phyloP scores from a whole-genome alignment of 2,797 vertebrate genomes.

The Chelidonichthys spinosus region DNA sequence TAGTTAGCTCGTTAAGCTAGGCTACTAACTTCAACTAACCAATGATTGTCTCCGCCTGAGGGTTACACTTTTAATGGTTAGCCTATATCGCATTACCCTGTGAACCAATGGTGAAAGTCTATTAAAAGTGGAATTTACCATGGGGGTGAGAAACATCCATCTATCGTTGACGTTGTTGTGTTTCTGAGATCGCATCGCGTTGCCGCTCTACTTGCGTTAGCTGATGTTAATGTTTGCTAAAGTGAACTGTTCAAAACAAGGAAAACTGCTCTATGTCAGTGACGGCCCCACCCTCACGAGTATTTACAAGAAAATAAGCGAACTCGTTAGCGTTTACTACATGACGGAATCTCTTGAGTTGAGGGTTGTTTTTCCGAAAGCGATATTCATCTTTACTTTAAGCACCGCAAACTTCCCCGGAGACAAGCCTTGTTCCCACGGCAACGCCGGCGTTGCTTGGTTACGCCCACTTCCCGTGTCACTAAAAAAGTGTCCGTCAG shows the following conservation, averaged over 20 bases:
- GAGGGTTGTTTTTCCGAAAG: background rate
- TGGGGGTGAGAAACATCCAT: conserved; percentile 65
- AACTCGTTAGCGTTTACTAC: background rate
- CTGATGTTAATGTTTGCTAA: background rate
- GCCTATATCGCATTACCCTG: background rate
- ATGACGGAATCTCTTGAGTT: accelerated
- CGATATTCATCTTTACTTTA: background rate
- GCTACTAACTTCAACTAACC: background rate
- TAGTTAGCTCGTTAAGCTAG: background rate
- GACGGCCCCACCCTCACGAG: background rate
- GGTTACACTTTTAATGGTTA: background rate
- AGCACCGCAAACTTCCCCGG: conserved; percentile 36
- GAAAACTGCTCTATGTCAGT: background rate
- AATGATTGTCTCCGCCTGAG: background rate
- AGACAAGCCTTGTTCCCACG: conserved; percentile 53
- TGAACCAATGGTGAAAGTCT: background rate
- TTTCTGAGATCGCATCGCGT: conserved; percentile 58
- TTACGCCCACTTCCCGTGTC: conserved; percentile 69
- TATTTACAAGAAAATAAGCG: background rate
- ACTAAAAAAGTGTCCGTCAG: conserved; percentile 32
- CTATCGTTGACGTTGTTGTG: conserved; percentile 23
- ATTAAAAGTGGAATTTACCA: conserved; percentile 65
- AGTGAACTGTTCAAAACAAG: background rate
- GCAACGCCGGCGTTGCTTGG: conserved; percentile 54
- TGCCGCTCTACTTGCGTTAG: conserved; percentile 46